Conservation (phyloP, 2,113 vertebrate genomes). For the Phoxinus phoxinus region DNA sequence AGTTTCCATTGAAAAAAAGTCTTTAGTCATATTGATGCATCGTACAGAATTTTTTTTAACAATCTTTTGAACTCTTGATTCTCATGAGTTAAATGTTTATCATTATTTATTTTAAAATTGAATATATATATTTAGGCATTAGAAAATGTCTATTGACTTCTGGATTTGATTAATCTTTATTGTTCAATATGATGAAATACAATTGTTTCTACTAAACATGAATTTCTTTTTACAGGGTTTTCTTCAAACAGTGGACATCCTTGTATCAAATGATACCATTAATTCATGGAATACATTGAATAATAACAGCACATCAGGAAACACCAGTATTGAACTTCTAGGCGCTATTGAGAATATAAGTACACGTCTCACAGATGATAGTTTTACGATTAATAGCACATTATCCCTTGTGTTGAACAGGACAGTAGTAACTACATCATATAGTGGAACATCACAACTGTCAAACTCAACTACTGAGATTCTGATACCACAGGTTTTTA, state of each 20-base stretch:
- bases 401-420: slow-evolving; percentile 57
- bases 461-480: slow-evolving; percentile 62
- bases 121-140: background rate
- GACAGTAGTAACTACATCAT: slow-evolving; percentile 46
- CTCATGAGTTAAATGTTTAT: no score
- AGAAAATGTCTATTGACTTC: no score
- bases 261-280: slow-evolving; percentile 49
- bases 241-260: slow-evolving; percentile 62
- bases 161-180: no score
- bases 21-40: no score
- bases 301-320: slow-evolving; percentile 60
- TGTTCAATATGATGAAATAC: background rate
- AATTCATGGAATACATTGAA: no score
- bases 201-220: background rate
- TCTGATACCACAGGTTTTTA: slow-evolving; percentile 63
- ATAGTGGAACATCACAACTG: slow-evolving; percentile 20
- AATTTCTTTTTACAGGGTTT: slow-evolving; percentile 63
- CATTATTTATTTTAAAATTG: no score
- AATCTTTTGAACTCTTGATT: no score
- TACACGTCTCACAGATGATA: background rate
- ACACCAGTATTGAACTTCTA: slow-evolving; percentile 72
- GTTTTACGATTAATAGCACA: slow-evolving; percentile 30
- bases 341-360: slow-evolving; percentile 75
- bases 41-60: no score
- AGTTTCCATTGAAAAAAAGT: no score